Conservation (phyloP, 2,797 vertebrate species). For the Florisuga fusca region DNA sequence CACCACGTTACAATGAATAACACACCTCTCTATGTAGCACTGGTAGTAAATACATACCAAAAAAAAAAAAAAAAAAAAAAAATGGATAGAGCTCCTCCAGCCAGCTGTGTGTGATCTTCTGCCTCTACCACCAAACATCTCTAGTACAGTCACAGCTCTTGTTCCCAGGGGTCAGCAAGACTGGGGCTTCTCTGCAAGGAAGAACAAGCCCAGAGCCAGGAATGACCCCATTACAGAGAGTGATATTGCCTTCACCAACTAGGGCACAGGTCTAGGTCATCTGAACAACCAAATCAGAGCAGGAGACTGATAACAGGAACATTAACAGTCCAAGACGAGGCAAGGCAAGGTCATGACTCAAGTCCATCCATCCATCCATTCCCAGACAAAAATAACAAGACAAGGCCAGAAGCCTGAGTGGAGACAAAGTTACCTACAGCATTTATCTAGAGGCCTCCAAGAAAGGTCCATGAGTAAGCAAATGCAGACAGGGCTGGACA, state of each 20-base stretch:
- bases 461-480: background rate
- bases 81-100: background rate
- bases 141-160: background rate
- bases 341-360: background rate
- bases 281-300: background rate
- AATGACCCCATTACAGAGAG: background rate
- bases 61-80: rapidly evolving
- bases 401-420: background rate
- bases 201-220: background rate
- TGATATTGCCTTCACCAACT: background rate
- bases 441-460: background rate
- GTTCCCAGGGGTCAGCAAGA: background rate
- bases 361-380: background rate
- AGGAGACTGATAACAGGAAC: background rate
- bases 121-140: background rate
- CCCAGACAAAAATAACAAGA: background rate
- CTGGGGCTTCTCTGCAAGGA: background rate
- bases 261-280: background rate
- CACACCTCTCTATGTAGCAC: background rate
- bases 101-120: background rate
- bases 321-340: background rate
- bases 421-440: background rate
- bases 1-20: background rate
- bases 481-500: background rate
- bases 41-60: background rate